A percentile compares a stretch with the other conserved stretches of the same genome.
Evolutionary conservation across 1,140 invertebrate species (phyloP).

Genomic region (Drosophila mauritiana): DNA sequence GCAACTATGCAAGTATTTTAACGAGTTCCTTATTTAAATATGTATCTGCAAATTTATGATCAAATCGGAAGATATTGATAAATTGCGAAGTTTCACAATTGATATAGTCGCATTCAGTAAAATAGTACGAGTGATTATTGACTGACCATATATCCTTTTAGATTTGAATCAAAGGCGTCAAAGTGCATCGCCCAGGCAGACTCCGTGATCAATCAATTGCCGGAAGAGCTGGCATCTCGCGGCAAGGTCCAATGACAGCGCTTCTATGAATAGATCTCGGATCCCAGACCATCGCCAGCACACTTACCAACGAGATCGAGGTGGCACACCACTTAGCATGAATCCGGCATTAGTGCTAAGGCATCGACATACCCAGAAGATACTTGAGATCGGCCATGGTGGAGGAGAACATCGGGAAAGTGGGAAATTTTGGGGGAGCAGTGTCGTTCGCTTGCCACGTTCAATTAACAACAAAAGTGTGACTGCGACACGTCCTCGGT

Average conservation of each 20-base stretch:
- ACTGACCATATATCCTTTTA: too few species aligned
- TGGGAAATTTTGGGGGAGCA: conserved; percentile 11
- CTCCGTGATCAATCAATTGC: conserved; percentile 70
- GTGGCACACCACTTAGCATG: conserved; percentile 65
- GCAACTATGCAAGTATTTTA: too few species aligned
- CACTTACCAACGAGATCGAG: conserved; percentile 39
- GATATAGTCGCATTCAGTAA: too few species aligned
- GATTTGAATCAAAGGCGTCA: conserved; percentile 49
- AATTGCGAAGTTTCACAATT: too few species aligned
- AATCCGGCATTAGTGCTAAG: conserved; percentile 58
- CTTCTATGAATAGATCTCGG: conserved; percentile 66
- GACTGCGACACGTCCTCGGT: conserved; percentile 67
- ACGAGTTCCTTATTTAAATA: too few species aligned
- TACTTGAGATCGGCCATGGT: conserved; percentile 33
- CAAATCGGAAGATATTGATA: too few species aligned
- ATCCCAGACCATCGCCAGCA: conserved; percentile 19
- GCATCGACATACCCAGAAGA: conserved; percentile 38
- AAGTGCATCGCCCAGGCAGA: conserved; percentile 52
- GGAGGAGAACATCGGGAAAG: conserved; percentile 8
- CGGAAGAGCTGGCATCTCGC: conserved; percentile 66
- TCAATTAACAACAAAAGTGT: conserved; percentile 80
- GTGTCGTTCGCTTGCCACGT: conserved; percentile 57
- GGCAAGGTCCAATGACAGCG: conserved; percentile 74
- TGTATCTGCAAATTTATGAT: too few species aligned
- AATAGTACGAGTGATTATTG: too few species aligned